Evolutionary conservation across 2,797 vertebrate genomes (phyloP).

Genomic region (Chrysocyon brachyurus): DNA sequence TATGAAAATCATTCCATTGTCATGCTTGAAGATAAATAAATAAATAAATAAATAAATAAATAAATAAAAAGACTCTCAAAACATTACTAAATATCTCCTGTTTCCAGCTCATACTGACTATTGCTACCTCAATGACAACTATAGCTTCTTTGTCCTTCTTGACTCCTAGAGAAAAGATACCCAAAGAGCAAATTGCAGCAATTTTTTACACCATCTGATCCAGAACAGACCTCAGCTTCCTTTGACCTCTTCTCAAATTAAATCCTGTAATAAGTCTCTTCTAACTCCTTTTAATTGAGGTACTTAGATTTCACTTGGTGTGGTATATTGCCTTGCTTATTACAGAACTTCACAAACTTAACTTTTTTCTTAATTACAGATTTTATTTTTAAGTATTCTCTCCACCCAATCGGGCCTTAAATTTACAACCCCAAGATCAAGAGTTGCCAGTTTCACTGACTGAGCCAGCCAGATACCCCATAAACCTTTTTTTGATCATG

Average conservation of each 20-base stretch:
- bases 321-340: not conserved
- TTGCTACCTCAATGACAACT: not conserved
- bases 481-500: not conserved
- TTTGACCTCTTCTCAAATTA: not conserved
- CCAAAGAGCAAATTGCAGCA: not conserved
- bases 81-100: not conserved
- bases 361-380: not conserved
- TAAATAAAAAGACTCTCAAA: not conserved
- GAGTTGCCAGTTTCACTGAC: not conserved
- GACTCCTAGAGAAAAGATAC: not conserved
- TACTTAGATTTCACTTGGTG: not conserved
- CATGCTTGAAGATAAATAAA: not conserved
- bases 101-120: not conserved
- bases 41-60: not conserved
- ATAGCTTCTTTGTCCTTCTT: not conserved
- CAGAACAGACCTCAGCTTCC: not conserved
- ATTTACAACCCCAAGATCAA: not conserved
- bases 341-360: not conserved
- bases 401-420: not conserved
- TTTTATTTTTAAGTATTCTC: not conserved
- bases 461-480: not conserved
- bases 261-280: not conserved
- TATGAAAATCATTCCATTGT: not conserved
- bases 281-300: not conserved
- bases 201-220: not conserved